Evolutionary conservation across 2,797 vertebrate species (phyloP).

Genomic region (Malurus leucopterus): DNA sequence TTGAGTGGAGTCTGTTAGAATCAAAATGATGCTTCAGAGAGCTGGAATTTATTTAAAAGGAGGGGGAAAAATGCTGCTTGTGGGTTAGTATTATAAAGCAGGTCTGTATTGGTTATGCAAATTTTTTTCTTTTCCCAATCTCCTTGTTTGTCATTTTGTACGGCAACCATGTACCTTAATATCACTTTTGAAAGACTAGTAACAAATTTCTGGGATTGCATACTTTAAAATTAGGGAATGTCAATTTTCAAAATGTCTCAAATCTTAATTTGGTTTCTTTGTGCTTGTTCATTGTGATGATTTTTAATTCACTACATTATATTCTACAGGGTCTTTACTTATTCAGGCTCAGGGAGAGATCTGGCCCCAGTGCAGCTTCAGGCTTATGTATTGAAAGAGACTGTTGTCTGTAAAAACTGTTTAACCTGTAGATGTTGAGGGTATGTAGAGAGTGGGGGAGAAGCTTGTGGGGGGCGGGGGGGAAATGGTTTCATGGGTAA

Average conservation of each 20-base stretch:
- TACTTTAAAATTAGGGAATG: conserved; percentile 26
- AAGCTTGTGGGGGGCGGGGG: not conserved
- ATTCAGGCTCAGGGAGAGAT: conserved; percentile 64
- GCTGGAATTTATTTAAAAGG: not conserved
- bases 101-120: not conserved
- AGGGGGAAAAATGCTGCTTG: not conserved
- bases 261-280: conserved; percentile 65
- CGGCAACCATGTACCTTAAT: not conserved
- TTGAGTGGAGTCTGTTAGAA: not conserved
- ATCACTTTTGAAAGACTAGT: not conserved
- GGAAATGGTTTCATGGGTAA: conserved; percentile 44
- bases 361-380: conserved; percentile 59
- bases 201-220: not conserved
- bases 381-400: conserved; percentile 60
- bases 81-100: not conserved
- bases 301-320: conserved; percentile 65
- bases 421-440: conserved; percentile 62
- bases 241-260: conserved; percentile 55
- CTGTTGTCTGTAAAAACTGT: conserved; percentile 63
- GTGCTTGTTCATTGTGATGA: conserved; percentile 65
- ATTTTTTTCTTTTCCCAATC: not conserved
- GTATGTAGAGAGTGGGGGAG: conserved; percentile 26
- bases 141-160: not conserved
- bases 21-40: conserved; percentile 13
- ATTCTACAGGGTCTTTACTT: conserved; percentile 65